phyloP scores from a whole-genome alignment of 2,797 vertebrate species.

The Sebastes matsubarae region DNA sequence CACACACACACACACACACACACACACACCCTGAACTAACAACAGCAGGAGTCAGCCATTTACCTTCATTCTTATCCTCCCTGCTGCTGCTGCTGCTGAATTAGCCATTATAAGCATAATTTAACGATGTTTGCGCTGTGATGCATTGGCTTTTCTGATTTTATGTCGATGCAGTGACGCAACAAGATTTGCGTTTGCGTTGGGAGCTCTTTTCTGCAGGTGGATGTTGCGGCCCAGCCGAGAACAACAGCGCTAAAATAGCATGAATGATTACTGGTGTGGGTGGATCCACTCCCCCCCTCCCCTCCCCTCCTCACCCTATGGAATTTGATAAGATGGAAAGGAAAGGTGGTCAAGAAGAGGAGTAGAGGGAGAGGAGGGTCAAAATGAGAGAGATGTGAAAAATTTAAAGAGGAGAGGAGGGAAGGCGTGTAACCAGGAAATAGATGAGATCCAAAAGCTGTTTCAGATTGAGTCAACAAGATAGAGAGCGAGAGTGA shows the following conservation, averaged over 20 bases:
- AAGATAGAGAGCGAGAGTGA: constrained; percentile 44
- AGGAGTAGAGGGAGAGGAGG: not conserved
- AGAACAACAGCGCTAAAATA: constrained; percentile 66
- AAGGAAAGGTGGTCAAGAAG: constrained; percentile 58
- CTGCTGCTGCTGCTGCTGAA: constrained; percentile 37
- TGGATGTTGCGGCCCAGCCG: constrained; percentile 60
- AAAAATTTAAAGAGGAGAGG: constrained; percentile 28
- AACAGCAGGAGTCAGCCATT: constrained; percentile 61
- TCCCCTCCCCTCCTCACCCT: constrained; percentile 53
- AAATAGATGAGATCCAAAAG: constrained; percentile 69
- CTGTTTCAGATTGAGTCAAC: constrained; percentile 69
- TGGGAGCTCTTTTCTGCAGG: constrained; percentile 40
- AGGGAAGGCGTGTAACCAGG: constrained; percentile 46
- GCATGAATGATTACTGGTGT: constrained; percentile 74
- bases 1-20: constrained; percentile 1
- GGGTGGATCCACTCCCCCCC: constrained; percentile 66
- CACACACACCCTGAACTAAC: constrained; percentile 60
- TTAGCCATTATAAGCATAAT: constrained; percentile 44
- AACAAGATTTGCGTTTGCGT: constrained; percentile 29
- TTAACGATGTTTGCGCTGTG: constrained; percentile 37
- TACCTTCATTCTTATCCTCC: constrained; percentile 54
- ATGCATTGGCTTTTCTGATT: constrained; percentile 30
- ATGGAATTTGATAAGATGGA: constrained; percentile 74
- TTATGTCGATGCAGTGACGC: constrained; percentile 28
- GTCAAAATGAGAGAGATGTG: constrained; percentile 43